phyloP scores from a whole-genome alignment of 2,888 invertebrate genomes.

The Myathropa florea region DNA sequence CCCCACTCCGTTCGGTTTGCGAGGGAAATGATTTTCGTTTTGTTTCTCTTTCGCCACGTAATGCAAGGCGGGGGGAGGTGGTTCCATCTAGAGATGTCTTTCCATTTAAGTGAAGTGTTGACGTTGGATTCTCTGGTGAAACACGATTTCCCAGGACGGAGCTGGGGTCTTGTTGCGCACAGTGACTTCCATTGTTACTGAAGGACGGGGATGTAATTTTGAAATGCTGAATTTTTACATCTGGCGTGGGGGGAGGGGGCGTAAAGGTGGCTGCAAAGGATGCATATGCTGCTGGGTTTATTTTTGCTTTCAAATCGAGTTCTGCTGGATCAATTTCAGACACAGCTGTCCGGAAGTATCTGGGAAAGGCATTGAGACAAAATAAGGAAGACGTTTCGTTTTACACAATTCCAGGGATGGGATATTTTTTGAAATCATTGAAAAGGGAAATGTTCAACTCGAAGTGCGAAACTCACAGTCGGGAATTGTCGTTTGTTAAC shows the following conservation, averaged over 20 bases:
- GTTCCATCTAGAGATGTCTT: constrained; percentile 26
- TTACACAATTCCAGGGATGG: background rate
- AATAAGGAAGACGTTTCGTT: background rate
- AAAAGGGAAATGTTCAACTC: no score
- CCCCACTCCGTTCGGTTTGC: no score
- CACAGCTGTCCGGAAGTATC: background rate
- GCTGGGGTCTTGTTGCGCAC: background rate
- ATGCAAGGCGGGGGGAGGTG: background rate
- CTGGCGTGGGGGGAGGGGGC: background rate
- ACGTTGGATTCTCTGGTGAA: constrained; percentile 37
- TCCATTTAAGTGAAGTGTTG: constrained; percentile 41
- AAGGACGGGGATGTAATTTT: background rate
- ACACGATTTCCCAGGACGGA: background rate
- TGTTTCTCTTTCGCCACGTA: background rate
- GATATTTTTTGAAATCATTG: no score
- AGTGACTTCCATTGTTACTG: background rate
- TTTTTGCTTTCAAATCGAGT: background rate
- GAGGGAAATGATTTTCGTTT: no score
- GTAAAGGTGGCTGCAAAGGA: background rate
- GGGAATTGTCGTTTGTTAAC: no score
- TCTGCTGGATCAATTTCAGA: background rate
- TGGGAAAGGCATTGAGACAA: background rate
- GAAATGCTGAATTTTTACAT: background rate
- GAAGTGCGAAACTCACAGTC: no score
- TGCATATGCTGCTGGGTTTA: background rate